Evolutionary conservation across 2,113 vertebrate species (phyloP), one percentile per base, ranked within the genome.

Genomic region (Morone chrysops): DNA sequence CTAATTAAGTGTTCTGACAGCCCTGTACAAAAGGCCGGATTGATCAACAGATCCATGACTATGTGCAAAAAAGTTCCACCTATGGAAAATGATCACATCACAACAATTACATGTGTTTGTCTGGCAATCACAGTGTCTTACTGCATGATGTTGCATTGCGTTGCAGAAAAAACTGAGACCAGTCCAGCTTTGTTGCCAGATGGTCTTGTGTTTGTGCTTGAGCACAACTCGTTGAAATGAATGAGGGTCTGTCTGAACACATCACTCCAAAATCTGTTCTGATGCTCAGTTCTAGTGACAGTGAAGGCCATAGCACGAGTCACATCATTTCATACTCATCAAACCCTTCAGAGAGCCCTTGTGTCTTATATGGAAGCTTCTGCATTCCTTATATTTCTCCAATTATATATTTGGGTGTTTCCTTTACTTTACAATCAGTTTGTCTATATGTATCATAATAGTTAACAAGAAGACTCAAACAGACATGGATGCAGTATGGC

Each of bases 241-340:
- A n/a, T 50, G 71, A 74, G 45, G 6, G 43, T 61, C 8, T 61
- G 59, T 38, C 31, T 62, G 69, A 51, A 62, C 14, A 31, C 70
- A 31, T 18, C 18, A 36, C 41, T 25, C 14, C 9, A 45, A 40
- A 36, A 74, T 17, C 6, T 6, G n/a, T 8, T 13, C 4, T 43
- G 36, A n/a, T 43, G 22, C 38, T 68, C 51, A 22, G 41, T 16
- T 70, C 18, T 70, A 20, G 8, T 43, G n/a, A 18, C 60, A 18
- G 36, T 12, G 11, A 63, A 25, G 73, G 20, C 14, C 12, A 50
- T 5, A 70, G 38, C 8, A 38, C 47, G 20, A 45, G 9, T 77
- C 51, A 16, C 6, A 67, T 48, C 9, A 65, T 16, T 67, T 70
- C 13, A 54, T 12, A 45, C 13, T 38, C 12, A 54, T 72, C n/a